These are phyloP conservation scores for Australoheros scitulus DNA, from an alignment of 2,113 vertebrate genomes.

Conservation along the genomic window DNA sequence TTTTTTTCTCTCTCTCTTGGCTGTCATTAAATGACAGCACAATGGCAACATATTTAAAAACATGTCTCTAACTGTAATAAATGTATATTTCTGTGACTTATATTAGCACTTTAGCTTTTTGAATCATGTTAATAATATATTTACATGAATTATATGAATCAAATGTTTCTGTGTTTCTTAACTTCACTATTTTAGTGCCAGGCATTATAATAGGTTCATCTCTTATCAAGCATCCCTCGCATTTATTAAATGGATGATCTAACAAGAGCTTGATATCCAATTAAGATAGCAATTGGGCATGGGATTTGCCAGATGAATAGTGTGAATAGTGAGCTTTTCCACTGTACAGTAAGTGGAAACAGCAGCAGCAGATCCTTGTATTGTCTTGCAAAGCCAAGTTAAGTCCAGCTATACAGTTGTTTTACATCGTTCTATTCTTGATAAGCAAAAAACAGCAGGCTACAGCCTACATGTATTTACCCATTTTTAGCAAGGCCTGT, in stretches of 20 bases:
- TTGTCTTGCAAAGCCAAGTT: constrained; percentile 13
- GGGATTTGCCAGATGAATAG: constrained; percentile 31
- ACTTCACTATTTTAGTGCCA: constrained; percentile 26
- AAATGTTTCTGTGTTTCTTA: constrained; percentile 3
- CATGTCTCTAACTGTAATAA: background rate
- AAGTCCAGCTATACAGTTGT: background rate
- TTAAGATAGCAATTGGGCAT: constrained; percentile 52
- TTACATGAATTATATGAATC: background rate
- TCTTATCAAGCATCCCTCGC: constrained; percentile 50
- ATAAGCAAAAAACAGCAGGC: background rate
- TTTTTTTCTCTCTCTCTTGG: background rate
- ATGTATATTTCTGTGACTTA: background rate
- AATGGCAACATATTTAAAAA: background rate
- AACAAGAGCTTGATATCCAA: constrained; percentile 62
- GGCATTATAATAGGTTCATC: constrained; percentile 34
- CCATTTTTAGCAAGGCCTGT: background rate
- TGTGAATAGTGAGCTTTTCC: constrained; percentile 30
- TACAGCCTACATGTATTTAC: background rate
- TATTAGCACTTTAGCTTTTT: background rate
- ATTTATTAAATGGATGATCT: constrained; percentile 59
- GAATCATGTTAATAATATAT: background rate
- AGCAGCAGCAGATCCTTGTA: constrained; percentile 11
- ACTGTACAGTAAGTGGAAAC: constrained; percentile 17
- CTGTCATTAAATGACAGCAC: constrained; percentile 21
- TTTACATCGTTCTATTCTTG: constrained; percentile 9